These are phyloP conservation scores for Ennomos quercinarius DNA, from an alignment of 2,888 invertebrate species.

Conservation along the genomic window DNA sequence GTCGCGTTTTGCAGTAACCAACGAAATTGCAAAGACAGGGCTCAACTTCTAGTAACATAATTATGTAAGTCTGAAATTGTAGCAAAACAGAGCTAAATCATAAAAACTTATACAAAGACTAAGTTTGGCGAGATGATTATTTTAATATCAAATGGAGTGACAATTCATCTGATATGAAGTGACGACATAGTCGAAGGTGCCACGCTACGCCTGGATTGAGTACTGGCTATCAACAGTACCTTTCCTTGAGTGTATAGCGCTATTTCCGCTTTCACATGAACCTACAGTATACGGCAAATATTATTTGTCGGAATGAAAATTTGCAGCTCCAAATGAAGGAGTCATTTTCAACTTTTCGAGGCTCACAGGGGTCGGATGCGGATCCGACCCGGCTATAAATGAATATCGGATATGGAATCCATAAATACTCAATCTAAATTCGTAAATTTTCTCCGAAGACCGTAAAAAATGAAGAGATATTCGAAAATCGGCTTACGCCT, in stretches of 20 bases:
- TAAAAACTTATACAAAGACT: no score
- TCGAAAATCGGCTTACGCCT: constrained; percentile 68
- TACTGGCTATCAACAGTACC: no score
- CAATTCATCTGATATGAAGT: no score
- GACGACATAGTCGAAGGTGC: no score
- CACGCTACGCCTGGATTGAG: no score
- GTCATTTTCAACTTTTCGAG: constrained; percentile 61
- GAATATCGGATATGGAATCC: constrained; percentile 74
- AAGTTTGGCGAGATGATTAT: no score
- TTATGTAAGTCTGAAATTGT: no score
- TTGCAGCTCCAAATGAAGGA: constrained; percentile 43
- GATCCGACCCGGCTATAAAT: constrained; percentile 67
- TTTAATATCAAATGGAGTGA: no score
- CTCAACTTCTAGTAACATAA: no score
- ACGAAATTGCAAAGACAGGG: constrained; percentile 19
- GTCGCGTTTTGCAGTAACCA: constrained; percentile 31
- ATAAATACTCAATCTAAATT: constrained; percentile 80
- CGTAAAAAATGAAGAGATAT: constrained; percentile 71
- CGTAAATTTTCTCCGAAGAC: constrained; percentile 69
- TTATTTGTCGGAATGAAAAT: constrained; percentile 25
- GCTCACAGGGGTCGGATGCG: constrained; percentile 54
- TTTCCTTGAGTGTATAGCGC: no score
- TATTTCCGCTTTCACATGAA: not conserved
- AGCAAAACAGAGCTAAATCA: no score
- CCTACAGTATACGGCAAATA: constrained; percentile 1